Percentiles rank a stretch among this genome's conserved stretches.
phyloP scores from a whole-genome alignment of 2,797 vertebrate genomes.

The Danio choprae region DNA sequence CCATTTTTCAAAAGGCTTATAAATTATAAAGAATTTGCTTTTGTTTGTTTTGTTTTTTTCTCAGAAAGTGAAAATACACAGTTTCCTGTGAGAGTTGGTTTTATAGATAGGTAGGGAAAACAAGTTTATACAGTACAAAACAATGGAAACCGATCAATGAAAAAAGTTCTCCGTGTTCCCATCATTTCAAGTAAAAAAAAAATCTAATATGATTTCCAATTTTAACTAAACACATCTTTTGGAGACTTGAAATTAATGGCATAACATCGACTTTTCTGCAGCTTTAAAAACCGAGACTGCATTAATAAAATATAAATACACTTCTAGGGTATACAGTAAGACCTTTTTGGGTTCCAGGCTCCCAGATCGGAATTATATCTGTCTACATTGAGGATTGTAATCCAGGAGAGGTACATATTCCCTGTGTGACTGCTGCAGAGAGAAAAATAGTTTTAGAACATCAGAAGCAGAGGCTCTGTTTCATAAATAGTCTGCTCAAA shows the following conservation, averaged over 20 bases:
- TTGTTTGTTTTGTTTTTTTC: too few species aligned
- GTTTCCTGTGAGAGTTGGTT: too few species aligned
- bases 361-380: neutral
- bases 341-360: neutral
- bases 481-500: neutral
- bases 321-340: neutral
- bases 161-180: neutral
- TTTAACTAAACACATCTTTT: neutral
- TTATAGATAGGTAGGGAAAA: too few species aligned
- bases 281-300: neutral
- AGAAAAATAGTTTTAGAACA: neutral
- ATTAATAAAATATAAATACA: neutral
- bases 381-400: constrained; percentile 8
- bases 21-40: too few species aligned
- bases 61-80: too few species aligned
- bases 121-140: too few species aligned
- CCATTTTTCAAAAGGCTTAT: too few species aligned
- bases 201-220: neutral
- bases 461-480: neutral
- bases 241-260: neutral
- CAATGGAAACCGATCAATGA: too few species aligned
- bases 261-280: neutral
- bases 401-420: neutral
- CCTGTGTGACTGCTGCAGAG: neutral
- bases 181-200: neutral